Conservation (phyloP, 1,140 invertebrate genomes). For the Hermetia illucens region DNA sequence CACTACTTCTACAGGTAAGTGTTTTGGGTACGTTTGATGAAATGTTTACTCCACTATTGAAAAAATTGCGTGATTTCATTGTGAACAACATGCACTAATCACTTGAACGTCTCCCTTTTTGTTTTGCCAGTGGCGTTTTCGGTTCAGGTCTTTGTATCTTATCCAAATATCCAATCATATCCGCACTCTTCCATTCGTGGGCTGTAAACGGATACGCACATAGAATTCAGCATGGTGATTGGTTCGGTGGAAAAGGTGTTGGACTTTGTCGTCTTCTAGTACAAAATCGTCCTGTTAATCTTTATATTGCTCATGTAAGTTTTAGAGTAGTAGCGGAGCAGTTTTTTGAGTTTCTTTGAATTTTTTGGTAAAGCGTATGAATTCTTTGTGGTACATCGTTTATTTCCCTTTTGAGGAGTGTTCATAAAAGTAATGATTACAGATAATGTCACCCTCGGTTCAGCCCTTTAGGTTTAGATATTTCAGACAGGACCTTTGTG, state of each 20-base stretch:
- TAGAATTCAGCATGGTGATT: constrained; percentile 92
- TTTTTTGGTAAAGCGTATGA: constrained; percentile 3
- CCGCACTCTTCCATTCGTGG: constrained; percentile 84
- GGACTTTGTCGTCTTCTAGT: constrained; percentile 68
- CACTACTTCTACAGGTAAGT: constrained; percentile 87
- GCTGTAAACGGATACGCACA: constrained; percentile 94
- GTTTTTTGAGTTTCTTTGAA: no score
- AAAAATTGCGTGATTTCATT: constrained; percentile 1
- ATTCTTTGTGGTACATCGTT: constrained; percentile 1
- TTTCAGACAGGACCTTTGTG: neutral
- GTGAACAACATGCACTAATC: constrained; percentile 2
- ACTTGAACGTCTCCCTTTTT: constrained; percentile 5
- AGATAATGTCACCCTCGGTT: no score
- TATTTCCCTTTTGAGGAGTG: no score
- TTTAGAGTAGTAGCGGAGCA: no score
- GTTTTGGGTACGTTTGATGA: neutral
- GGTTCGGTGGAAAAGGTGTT: constrained; percentile 96
- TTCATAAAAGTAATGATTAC: no score
- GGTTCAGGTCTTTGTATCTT: constrained; percentile 88
- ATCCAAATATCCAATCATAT: constrained; percentile 72
- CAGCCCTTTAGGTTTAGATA: no score
- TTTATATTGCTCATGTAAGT: constrained; percentile 88
- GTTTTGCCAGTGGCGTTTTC: constrained; percentile 61
- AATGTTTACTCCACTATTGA: neutral
- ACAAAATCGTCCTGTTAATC: constrained; percentile 54